Percentiles rank a stretch among this genome's conserved stretches.
phyloP scores from a whole-genome alignment of 2,113 vertebrate genomes.

The Hoplias malabaricus region DNA sequence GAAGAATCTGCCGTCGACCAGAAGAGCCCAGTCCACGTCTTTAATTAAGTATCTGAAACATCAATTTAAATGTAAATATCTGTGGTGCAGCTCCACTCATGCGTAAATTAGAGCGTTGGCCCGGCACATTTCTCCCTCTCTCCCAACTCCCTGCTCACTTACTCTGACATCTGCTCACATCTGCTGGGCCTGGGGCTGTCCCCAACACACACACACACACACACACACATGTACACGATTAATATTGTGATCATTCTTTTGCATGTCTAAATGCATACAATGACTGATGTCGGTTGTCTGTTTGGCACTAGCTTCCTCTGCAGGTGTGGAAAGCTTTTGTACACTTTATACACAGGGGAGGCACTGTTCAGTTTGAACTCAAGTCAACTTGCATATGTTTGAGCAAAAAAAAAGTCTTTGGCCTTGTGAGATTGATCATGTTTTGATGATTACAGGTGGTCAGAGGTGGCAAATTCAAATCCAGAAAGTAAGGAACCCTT shows the following conservation, averaged over 20 bases:
- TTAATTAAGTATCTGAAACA: conserved; percentile 87
- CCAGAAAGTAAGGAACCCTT: too few species aligned
- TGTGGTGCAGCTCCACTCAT: conserved; percentile 77
- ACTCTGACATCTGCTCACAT: conserved; percentile 81
- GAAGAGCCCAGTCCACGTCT: conserved; percentile 80
- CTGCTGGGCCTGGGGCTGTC: conserved; percentile 70
- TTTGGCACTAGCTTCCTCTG: background rate
- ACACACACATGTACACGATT: conserved; percentile 25
- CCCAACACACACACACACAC: conserved; percentile 35
- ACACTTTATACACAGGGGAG: background rate
- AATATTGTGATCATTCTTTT: conserved; percentile 27
- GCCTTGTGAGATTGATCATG: background rate
- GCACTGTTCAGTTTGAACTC: background rate
- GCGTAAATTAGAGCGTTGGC: conserved; percentile 81
- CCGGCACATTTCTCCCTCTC: conserved; percentile 73
- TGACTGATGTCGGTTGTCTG: background rate
- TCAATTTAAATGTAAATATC: conserved; percentile 88
- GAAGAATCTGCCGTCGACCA: conserved; percentile 75
- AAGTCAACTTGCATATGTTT: background rate
- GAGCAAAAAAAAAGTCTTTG: background rate
- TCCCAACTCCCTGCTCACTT: conserved; percentile 78
- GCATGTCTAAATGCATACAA: conserved; percentile 22
- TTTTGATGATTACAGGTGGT: conserved; percentile 24
- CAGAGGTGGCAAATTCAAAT: too few species aligned
- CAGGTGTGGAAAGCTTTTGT: background rate